These are phyloP conservation scores for Sebastes fasciatus DNA, from an alignment of 2,113 vertebrate genomes.

Conservation along the genomic window DNA sequence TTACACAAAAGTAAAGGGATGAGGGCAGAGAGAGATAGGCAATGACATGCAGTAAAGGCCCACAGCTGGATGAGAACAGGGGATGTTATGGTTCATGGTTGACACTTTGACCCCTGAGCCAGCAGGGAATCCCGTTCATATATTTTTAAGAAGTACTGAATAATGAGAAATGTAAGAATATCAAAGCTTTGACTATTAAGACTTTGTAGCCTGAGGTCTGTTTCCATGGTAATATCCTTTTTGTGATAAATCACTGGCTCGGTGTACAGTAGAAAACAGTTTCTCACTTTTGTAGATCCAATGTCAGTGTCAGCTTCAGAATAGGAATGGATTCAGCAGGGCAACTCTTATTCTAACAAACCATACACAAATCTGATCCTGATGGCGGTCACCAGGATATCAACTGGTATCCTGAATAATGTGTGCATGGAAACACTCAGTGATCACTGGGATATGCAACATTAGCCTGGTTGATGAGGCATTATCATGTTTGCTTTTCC, in stretches of 20 bases:
- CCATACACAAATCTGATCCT: conserved; percentile 4
- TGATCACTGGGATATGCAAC: conserved; percentile 30
- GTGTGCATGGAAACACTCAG: conserved; percentile 34
- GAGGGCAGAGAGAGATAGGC: background rate
- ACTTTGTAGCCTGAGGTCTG: background rate
- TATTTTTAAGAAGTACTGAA: background rate
- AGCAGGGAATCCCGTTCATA: background rate
- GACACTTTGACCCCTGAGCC: background rate
- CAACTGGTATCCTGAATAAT: conserved; percentile 14
- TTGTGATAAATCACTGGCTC: background rate
- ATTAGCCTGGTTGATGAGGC: conserved; percentile 54
- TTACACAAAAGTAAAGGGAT: background rate
- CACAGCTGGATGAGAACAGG: background rate
- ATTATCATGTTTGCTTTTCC: conserved; percentile 31
- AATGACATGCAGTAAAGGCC: background rate
- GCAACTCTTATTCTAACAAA: background rate
- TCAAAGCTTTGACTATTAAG: background rate
- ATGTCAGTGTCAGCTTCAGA: background rate
- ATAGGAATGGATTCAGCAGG: background rate
- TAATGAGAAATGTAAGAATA: background rate
- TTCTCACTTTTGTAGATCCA: background rate
- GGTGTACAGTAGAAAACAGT: background rate
- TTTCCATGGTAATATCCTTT: background rate
- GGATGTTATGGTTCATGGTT: background rate
- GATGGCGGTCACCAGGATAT: conserved; percentile 19